These are phyloP conservation scores for Epinotia nisella DNA, from an alignment of 2,888 invertebrate genomes.

Conservation along the genomic window DNA sequence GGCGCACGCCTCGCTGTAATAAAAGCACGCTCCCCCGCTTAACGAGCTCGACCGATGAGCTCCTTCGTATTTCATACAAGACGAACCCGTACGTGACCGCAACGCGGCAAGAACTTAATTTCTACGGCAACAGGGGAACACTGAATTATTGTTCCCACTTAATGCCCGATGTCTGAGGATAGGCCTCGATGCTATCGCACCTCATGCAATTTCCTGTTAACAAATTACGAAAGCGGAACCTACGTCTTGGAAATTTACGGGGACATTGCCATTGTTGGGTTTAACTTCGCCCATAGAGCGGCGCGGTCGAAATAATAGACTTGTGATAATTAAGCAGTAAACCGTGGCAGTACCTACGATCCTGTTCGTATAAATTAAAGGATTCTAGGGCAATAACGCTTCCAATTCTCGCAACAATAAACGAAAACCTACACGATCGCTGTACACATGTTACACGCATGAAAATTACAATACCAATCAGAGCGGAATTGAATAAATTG, in stretches of 20 bases:
- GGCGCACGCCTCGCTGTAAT: conserved; percentile 79
- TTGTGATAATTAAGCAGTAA: conserved; percentile 41
- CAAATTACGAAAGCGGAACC: conserved; percentile 43
- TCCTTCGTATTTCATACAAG: conserved; percentile 83
- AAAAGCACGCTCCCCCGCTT: conserved; percentile 83
- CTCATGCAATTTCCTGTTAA: conserved; percentile 44
- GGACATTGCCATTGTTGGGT: conserved; percentile 43
- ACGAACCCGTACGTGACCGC: conserved; percentile 78
- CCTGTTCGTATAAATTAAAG: conserved; percentile 32
- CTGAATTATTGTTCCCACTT: conserved; percentile 70
- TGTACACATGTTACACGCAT: not conserved
- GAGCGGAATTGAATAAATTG: not conserved
- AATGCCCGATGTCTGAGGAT: conserved; percentile 52
- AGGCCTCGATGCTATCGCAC: conserved; percentile 41
- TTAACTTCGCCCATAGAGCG: conserved; percentile 30
- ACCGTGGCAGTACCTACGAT: conserved; percentile 26
- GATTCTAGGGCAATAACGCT: conserved; percentile 25
- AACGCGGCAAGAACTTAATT: conserved; percentile 68
- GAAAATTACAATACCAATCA: not conserved
- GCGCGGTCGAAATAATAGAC: conserved; percentile 37
- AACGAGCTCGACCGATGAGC: conserved; percentile 82
- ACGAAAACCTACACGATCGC: not conserved
- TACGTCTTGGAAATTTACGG: conserved; percentile 45
- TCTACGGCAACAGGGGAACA: conserved; percentile 71
- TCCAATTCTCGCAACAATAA: conserved; percentile 28